Percentiles rank a stretch among this genome's conserved stretches.
These are phyloP conservation scores for Hippocampus guttulatus DNA, from an alignment of 2,113 vertebrate genomes.

Conservation along the genomic window DNA sequence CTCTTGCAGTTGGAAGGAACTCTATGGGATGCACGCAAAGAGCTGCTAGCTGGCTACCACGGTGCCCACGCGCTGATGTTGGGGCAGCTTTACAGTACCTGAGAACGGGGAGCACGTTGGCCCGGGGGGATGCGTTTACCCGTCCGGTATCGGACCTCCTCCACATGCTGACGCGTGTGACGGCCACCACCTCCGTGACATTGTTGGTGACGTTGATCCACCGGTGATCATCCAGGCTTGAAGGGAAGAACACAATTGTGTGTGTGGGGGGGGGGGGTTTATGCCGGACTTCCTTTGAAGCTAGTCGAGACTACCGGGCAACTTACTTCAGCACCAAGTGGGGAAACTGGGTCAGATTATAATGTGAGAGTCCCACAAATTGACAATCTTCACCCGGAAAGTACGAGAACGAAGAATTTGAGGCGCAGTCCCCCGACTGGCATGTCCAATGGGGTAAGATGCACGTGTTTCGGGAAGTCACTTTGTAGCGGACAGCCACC, in stretches of 20 bases:
- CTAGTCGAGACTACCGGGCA: not conserved
- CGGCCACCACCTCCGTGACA: accelerated
- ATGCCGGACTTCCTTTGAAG: too few relatives aligned
- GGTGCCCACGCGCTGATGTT: not conserved
- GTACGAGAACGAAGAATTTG: accelerated
- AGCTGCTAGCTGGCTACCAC: not conserved
- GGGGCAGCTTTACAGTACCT: conserved; percentile 9
- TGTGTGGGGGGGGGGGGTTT: too few relatives aligned
- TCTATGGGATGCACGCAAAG: conserved; percentile 9
- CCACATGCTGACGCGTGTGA: conserved; percentile 25
- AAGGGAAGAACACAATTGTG: not conserved
- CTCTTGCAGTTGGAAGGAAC: conserved; percentile 45
- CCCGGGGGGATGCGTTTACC: conserved; percentile 38
- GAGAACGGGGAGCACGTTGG: conserved; percentile 28
- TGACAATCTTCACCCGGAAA: conserved; percentile 15
- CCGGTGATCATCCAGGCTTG: not conserved
- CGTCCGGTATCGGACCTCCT: conserved; percentile 28
- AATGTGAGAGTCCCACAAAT: not conserved
- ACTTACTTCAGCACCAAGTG: conserved; percentile 8
- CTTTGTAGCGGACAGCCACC: conserved; percentile 24
- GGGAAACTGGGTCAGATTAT: not conserved
- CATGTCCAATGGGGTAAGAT: not conserved
- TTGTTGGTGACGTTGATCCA: conserved; percentile 12
- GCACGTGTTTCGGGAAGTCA: not conserved
- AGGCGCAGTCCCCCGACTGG: not conserved